A percentile compares a stretch with the other conserved stretches of the same genome.
These are phyloP conservation scores for Narcine bancroftii DNA, from an alignment of 2,113 vertebrate genomes.

Conservation along the genomic window DNA sequence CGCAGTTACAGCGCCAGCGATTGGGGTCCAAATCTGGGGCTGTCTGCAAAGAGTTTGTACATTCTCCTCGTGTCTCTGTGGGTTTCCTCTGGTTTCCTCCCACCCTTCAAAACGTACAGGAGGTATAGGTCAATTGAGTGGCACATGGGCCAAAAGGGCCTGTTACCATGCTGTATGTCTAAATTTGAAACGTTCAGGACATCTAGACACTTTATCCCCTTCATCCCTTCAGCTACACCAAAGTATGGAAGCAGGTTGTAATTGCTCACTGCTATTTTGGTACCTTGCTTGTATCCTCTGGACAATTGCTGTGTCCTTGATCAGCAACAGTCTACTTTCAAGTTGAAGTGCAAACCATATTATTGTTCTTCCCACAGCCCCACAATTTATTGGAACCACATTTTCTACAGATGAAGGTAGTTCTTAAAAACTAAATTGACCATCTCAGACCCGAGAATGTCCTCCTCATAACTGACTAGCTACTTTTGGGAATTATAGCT, in stretches of 20 bases:
- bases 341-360: background rate
- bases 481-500: background rate
- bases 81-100: no score
- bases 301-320: background rate
- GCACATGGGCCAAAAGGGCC: no score
- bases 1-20: no score
- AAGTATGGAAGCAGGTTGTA: background rate
- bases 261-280: background rate
- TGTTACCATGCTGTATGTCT: no score
- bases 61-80: no score
- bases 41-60: no score
- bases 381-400: background rate
- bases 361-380: no score
- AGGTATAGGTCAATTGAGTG: no score
- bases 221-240: background rate
- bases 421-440: background rate
- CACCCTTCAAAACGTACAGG: no score
- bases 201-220: background rate
- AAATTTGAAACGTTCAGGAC: no score
- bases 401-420: background rate
- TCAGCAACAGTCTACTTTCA: background rate
- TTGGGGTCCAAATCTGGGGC: no score
- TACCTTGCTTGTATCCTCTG: background rate
- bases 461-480: no score
- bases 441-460: background rate